phyloP scores from a whole-genome alignment of 2,113 vertebrate species.

The Peromyscus californicus region DNA sequence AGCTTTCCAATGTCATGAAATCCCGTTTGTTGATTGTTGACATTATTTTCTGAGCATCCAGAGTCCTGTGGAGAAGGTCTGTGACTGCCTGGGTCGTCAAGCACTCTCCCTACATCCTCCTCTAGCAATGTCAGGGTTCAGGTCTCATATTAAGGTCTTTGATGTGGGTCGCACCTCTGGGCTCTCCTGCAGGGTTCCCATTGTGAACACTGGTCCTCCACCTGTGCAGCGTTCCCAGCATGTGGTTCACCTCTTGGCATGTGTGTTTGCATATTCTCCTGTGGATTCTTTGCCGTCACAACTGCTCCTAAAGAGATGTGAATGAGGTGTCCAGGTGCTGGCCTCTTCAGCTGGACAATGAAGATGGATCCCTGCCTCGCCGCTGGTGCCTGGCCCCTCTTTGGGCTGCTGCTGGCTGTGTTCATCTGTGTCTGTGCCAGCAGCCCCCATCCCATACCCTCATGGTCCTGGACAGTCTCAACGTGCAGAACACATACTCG shows the following conservation, averaged over 20 bases:
- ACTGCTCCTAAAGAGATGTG: neutral
- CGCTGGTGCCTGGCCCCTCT: neutral
- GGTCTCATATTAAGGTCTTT: neutral
- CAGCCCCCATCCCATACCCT: constrained; percentile 93
- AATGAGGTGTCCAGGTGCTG: neutral
- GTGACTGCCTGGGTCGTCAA: neutral
- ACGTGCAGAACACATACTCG: constrained; percentile 96
- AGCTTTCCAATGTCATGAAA: neutral
- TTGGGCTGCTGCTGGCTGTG: constrained; percentile 8
- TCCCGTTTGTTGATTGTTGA: neutral
- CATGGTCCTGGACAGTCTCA: constrained; percentile 96
- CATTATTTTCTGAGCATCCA: neutral
- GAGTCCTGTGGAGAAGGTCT: neutral
- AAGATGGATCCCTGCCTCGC: constrained; percentile 75
- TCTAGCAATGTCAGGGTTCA: neutral
- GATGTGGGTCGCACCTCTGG: neutral
- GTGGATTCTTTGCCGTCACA: neutral
- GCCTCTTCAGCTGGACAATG: neutral
- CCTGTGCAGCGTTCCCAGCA: neutral
- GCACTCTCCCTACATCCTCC: neutral
- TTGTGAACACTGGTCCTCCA: neutral
- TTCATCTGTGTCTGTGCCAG: constrained; percentile 66
- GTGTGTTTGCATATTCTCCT: neutral
- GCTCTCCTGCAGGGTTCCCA: neutral
- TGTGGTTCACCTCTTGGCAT: neutral